Percentiles rank a stretch among this genome's conserved stretches.
Conservation (phyloP, 2,888 invertebrate genomes). For the Epistrophella euchroma region DNA sequence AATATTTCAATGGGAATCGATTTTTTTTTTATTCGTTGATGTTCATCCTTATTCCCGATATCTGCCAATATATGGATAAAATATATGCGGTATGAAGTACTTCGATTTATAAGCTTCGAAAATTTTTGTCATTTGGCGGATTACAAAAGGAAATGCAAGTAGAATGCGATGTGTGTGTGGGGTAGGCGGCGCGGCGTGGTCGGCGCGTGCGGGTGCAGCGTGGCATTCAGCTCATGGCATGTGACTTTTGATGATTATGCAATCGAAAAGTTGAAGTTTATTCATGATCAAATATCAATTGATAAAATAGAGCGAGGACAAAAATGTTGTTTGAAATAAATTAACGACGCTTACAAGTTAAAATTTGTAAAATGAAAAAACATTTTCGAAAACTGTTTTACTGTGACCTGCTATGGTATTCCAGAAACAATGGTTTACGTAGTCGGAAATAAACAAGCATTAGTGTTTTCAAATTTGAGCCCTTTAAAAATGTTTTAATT, state of each 20-base stretch:
- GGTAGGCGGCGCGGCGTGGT: no score
- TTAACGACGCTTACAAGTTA: not conserved
- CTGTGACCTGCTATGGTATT: no score
- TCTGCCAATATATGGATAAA: not conserved
- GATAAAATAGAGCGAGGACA: not conserved
- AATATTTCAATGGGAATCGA: conserved; percentile 38
- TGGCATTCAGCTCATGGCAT: conserved; percentile 9
- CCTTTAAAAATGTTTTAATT: no score
- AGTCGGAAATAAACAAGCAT: no score
- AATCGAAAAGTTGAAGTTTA: not conserved
- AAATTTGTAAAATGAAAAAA: not conserved
- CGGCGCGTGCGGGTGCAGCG: no score
- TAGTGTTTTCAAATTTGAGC: no score
- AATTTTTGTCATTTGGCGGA: conserved; percentile 43
- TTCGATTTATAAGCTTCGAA: conserved; percentile 48
- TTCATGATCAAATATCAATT: not conserved
- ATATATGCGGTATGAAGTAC: conserved; percentile 22
- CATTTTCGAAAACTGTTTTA: no score
- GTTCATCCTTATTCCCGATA: conserved; percentile 1
- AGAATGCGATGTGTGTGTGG: conserved; percentile 14
- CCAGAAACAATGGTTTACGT: no score
- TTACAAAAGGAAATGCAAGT: conserved; percentile 40
- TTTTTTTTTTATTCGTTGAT: not conserved
- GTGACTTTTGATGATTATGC: not conserved
- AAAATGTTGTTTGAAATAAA: not conserved